A percentile compares a stretch with the other conserved stretches of the same genome.
Conservation (phyloP, 2,888 invertebrate species). For the Plagodis dolabraria region DNA sequence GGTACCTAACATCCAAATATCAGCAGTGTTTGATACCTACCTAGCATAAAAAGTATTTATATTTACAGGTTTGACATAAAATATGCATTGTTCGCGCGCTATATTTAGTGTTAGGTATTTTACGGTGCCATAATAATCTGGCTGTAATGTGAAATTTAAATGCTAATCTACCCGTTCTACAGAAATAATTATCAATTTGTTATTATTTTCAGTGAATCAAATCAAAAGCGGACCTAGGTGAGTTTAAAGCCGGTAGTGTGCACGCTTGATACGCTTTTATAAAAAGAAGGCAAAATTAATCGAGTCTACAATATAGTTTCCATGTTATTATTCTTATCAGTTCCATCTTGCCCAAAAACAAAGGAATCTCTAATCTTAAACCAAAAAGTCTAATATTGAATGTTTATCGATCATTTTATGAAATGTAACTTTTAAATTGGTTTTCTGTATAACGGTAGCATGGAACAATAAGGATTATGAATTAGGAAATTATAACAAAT, state of each 20-base stretch:
- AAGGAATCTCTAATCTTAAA: not conserved
- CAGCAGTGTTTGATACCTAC: no score
- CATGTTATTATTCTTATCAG: not conserved
- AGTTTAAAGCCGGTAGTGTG: conserved; percentile 63
- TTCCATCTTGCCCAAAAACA: not conserved
- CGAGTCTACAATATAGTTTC: not conserved
- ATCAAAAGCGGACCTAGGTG: conserved; percentile 77
- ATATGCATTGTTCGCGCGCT: no score
- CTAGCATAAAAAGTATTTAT: no score
- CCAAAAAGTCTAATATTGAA: no score
- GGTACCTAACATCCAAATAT: no score
- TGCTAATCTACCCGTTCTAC: not conserved
- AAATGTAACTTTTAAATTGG: no score
- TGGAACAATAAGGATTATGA: not conserved
- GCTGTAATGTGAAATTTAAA: conserved; percentile 7
- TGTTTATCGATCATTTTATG: no score
- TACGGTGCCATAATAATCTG: no score
- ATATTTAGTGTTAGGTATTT: no score
- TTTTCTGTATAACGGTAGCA: not conserved
- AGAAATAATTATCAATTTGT: conserved; percentile 49
- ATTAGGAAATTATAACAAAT: not conserved
- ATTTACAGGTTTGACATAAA: no score
- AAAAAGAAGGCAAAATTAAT: conserved; percentile 11
- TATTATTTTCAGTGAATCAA: conserved; percentile 80
- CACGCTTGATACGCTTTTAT: conserved; percentile 55